phyloP scores from a whole-genome alignment of 2,797 vertebrate genomes.

The Paratrypauchen microcephalus region DNA sequence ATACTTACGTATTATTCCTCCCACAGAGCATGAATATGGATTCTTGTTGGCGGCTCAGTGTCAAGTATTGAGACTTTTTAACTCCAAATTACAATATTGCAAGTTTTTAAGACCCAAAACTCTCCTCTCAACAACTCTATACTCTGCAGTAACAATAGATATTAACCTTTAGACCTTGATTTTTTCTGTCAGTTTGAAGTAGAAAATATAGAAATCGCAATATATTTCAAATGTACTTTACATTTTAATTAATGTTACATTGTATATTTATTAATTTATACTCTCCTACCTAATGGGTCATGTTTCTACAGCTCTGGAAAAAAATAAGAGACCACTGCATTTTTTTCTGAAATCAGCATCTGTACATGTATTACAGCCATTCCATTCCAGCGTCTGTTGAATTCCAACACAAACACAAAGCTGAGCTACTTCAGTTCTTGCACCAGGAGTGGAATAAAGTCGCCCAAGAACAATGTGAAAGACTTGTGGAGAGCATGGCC shows the following conservation, averaged over 20 bases:
- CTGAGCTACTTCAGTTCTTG: no score
- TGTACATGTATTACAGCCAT: no score
- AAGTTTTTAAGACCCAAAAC: constrained; percentile 16
- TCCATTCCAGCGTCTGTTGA: no score
- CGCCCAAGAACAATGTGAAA: no score
- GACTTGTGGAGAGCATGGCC: no score
- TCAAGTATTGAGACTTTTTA: constrained; percentile 33
- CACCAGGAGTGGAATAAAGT: no score
- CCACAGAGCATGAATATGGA: constrained; percentile 68
- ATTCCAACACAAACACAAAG: no score
- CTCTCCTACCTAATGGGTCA: not conserved
- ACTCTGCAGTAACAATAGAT: not conserved
- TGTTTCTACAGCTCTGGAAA: no score
- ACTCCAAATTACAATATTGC: constrained; percentile 1
- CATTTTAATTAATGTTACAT: no score
- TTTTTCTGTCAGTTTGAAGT: not conserved
- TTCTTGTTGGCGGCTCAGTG: constrained; percentile 31
- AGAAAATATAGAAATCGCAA: not conserved
- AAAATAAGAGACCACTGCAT: no score
- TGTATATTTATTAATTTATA: not conserved
- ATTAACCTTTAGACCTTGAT: not conserved
- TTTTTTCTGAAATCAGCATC: no score
- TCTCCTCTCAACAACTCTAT: not conserved
- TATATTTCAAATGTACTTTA: not conserved
- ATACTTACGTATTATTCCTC: constrained; percentile 57